Base-by-base conservation (phyloP, 1,140 invertebrate species). In the Caenorhabditis tropicalis region DNA sequence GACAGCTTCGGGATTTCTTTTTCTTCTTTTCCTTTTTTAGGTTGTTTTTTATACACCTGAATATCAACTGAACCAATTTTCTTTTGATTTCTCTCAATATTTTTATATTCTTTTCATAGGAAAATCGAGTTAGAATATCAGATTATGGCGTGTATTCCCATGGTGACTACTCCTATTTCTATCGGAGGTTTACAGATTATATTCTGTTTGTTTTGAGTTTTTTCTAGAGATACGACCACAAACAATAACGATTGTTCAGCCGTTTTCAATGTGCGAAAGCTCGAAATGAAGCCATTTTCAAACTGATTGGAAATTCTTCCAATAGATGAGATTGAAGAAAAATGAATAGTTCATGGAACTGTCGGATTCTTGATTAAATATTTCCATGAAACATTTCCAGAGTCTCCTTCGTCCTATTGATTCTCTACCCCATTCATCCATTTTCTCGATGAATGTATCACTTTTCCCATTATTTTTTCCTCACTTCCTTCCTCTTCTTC, bases 1-100 rank as follows among this genome's bases (percentile, higher is more conserved):
- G 65, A 43, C 65, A 74, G 65, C 65, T 43, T 36, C 65, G 43
- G 65, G 43, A n/a, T n/a, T n/a, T n/a, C n/a, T 74, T 74, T 43
- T 10, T 15, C 5, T 46, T 74, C 15, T 51, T n/a, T n/a, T 29
- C 43, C 43, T 43, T 29, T 74, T 74, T 43, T 43, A 43, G 33
- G 43, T 74, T 74, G 24, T 74, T 74, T 33, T 65, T 60, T 27
- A 3, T 5, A 6, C 4, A 27, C n/a, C 19, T 7, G 58, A 33
- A 16, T 24, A 27, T 7, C 0, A 56, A 7, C 10, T 27, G 53
- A 27, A 7, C 36, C 9, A 27, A 65, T 15, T 36, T 65, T 15
- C 9, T 19, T 65, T 36, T 12, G 0, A 12, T 46, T 46, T 46
- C 0, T 12, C 43, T 46, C 43, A 2, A 46, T 12, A 46, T 46